These are phyloP conservation scores for Leptatherina wallacei DNA, from an alignment of 2,797 vertebrate species.

Conservation along the genomic window DNA sequence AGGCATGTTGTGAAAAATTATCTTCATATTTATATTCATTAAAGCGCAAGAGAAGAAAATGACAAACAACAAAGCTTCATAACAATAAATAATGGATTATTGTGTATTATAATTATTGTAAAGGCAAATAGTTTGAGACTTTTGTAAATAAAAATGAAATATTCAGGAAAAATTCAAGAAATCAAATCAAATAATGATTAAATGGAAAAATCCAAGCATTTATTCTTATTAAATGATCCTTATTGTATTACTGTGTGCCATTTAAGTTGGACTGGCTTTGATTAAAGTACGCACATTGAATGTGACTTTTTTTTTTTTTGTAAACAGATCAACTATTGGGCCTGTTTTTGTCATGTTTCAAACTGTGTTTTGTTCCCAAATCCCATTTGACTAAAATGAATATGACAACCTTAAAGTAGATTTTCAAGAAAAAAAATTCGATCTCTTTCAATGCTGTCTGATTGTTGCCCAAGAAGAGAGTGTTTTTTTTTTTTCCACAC, in stretches of 20 bases:
- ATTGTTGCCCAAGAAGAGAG: constrained; percentile 73
- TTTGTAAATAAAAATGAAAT: not conserved
- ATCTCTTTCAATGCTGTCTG: constrained; percentile 68
- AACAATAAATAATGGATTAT: not conserved
- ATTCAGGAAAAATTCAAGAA: not conserved
- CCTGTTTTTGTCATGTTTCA: constrained; percentile 72
- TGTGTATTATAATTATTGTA: too few relatives aligned
- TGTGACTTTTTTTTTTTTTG: constrained; percentile 51
- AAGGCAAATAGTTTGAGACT: not conserved
- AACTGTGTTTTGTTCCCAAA: constrained; percentile 80
- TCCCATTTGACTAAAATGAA: constrained; percentile 84
- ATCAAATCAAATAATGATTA: not conserved
- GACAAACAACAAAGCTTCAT: not conserved
- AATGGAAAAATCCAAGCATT: not conserved
- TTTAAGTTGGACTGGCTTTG: constrained; percentile 44
- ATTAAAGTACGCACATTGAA: constrained; percentile 47
- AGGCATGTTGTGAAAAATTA: not conserved
- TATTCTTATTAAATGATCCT: constrained; percentile 9
- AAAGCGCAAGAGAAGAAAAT: not conserved
- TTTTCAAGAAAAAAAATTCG: constrained; percentile 75
- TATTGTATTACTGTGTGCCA: constrained; percentile 23
- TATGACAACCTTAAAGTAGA: constrained; percentile 86
- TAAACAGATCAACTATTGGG: constrained; percentile 73
- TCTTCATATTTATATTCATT: not conserved
- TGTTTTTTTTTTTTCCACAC: constrained; percentile 58